A percentile compares a stretch with the other conserved stretches of the same genome.
Conservation (phyloP, 2,888 invertebrate species). For the Parnassius orleans region DNA sequence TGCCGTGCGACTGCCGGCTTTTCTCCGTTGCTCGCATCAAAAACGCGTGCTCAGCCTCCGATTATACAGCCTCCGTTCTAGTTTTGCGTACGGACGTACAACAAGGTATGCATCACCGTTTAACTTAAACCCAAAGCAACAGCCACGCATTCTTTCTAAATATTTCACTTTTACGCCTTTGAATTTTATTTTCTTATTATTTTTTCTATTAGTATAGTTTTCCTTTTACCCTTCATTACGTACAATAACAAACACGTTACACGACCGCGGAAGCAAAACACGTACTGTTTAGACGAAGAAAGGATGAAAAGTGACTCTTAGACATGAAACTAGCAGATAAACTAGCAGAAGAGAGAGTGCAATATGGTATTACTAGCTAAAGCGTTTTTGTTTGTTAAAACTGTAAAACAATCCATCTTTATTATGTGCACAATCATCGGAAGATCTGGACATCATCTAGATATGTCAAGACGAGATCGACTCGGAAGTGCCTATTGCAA, state of each 20-base stretch:
- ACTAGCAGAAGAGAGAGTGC: slow-evolving; percentile 17
- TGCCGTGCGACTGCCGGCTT: slow-evolving; percentile 70
- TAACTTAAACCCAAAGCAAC: slow-evolving; percentile 20
- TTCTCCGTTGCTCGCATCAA: slow-evolving; percentile 48
- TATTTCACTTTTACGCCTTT: slow-evolving; percentile 1
- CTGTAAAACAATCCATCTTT: slow-evolving; percentile 27
- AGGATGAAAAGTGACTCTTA: slow-evolving; percentile 12
- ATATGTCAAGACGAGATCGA: slow-evolving; percentile 51
- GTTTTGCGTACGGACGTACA: slow-evolving; percentile 45
- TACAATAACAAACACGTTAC: slow-evolving; percentile 4
- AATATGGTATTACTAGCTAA: slow-evolving; percentile 29
- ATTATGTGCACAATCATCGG: slow-evolving; percentile 42
- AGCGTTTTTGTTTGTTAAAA: slow-evolving; percentile 29
- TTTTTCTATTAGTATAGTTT: neutral
- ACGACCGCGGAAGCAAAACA: slow-evolving; percentile 18
- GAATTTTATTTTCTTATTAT: neutral
- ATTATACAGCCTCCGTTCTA: slow-evolving; percentile 61
- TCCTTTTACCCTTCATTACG: slow-evolving; percentile 5
- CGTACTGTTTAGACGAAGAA: slow-evolving; percentile 5
- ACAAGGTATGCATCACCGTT: slow-evolving; percentile 36
- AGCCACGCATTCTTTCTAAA: slow-evolving; percentile 16
- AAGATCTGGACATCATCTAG: slow-evolving; percentile 49
- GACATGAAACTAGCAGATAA: slow-evolving; percentile 13
- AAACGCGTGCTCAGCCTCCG: slow-evolving; percentile 51
- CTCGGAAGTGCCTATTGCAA: slow-evolving; percentile 50